Evolutionary conservation across 1,140 invertebrate species (phyloP).

Genomic region (Tribolium castaneum): DNA sequence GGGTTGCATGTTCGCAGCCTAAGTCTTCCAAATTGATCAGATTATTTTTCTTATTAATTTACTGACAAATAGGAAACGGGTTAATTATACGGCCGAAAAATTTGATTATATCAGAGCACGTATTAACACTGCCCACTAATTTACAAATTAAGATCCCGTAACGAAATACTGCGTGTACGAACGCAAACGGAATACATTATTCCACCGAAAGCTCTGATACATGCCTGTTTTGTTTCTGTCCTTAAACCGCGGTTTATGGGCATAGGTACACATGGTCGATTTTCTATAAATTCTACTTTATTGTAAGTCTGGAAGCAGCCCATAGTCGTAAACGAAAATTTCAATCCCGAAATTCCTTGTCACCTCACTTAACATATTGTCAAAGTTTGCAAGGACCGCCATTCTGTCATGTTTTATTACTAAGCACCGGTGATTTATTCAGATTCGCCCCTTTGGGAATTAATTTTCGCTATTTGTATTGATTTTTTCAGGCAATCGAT

Average conservation of each 20-base stretch:
- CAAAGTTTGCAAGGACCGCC: background rate
- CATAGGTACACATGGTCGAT: background rate
- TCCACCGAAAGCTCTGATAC: background rate
- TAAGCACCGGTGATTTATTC: background rate
- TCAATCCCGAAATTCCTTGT: constrained; percentile 25
- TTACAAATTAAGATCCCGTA: constrained; percentile 23
- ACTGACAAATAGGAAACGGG: background rate
- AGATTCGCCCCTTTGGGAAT: background rate
- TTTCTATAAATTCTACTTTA: constrained; percentile 16
- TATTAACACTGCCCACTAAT: constrained; percentile 3
- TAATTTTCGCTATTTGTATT: background rate
- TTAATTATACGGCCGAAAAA: background rate
- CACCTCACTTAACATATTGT: constrained; percentile 21
- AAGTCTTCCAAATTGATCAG: background rate
- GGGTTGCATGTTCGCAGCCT: constrained; percentile 1
- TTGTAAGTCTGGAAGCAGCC: constrained; percentile 1
- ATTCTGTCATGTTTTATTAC: constrained; percentile 17
- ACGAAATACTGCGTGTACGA: constrained; percentile 6
- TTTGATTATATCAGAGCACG: background rate
- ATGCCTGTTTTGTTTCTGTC: background rate
- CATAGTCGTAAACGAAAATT: constrained; percentile 28
- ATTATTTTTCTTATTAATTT: constrained; percentile 6
- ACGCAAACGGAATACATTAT: constrained; percentile 7
- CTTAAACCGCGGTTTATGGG: constrained; percentile 9
- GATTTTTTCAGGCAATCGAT: constrained; percentile 30